Evolutionary conservation across 2,113 vertebrate species (phyloP).

Genomic region (Thalassarche chlororhynchos): DNA sequence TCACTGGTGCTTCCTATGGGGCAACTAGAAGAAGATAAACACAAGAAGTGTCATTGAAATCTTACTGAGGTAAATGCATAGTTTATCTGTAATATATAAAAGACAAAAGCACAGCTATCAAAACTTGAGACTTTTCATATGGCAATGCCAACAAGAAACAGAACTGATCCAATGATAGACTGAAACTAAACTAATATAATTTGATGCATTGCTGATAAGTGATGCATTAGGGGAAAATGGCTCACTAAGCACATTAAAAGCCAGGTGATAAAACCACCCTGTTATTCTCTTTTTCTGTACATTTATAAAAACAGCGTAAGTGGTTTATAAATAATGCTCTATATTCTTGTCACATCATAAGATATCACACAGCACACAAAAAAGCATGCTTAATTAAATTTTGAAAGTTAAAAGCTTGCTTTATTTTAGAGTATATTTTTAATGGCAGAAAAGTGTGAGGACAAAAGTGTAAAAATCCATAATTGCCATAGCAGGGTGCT

Average conservation of each 20-base stretch:
- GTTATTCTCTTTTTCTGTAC: background rate
- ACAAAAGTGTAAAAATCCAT: background rate
- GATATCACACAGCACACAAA: background rate
- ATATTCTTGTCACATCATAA: background rate
- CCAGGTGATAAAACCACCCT: background rate
- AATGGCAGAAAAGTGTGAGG: background rate
- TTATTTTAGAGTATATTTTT: background rate
- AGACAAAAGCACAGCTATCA: background rate
- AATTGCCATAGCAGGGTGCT: background rate
- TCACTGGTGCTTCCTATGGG: background rate
- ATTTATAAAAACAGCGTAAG: background rate
- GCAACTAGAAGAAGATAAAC: background rate
- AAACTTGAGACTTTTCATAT: background rate
- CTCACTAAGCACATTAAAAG: background rate
- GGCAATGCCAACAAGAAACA: background rate
- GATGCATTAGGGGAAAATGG: background rate
- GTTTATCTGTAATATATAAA: background rate
- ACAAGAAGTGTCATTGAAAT: background rate
- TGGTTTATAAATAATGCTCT: background rate
- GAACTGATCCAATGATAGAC: background rate
- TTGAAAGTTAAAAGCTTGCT: background rate
- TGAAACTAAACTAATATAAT: background rate
- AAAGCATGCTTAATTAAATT: background rate
- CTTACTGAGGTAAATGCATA: background rate
- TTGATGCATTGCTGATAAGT: background rate